These are phyloP conservation scores for Peromyscus polionotus DNA, from an alignment of 2,113 vertebrate genomes.

Conservation along the genomic window DNA sequence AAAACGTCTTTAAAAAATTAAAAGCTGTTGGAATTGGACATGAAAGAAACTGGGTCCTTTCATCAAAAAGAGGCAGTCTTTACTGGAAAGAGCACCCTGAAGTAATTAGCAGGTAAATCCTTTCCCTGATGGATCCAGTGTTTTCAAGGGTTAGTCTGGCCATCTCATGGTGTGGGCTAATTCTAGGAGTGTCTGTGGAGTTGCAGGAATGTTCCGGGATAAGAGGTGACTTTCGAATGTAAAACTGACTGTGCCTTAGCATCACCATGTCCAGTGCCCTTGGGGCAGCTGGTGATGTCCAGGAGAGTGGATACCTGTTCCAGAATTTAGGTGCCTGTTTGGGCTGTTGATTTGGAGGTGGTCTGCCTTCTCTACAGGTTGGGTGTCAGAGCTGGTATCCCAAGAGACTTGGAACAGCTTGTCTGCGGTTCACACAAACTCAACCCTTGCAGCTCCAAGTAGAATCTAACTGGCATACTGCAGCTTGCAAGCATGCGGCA, in stretches of 20 bases:
- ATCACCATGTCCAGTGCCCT: constrained; percentile 61
- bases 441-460: background rate
- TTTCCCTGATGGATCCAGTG: background rate
- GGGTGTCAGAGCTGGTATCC: constrained; percentile 45
- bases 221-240: constrained; percentile 77
- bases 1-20: background rate
- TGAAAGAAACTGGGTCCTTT: background rate
- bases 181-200: background rate
- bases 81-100: background rate
- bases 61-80: background rate
- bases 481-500: background rate
- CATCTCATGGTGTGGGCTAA: background rate
- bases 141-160: background rate
- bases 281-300: constrained; percentile 68
- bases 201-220: background rate
- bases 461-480: constrained; percentile 1
- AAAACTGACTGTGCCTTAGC: constrained; percentile 84
- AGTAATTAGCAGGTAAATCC: background rate
- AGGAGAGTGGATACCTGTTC: constrained; percentile 53
- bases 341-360: constrained; percentile 60
- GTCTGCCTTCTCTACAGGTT: constrained; percentile 63
- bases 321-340: constrained; percentile 34
- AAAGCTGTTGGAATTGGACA: background rate
- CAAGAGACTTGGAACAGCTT: constrained; percentile 52
- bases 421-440: constrained; percentile 22